These are phyloP conservation scores for Lepus americanus DNA, from an alignment of 2,113 vertebrate species.

Conservation along the genomic window DNA sequence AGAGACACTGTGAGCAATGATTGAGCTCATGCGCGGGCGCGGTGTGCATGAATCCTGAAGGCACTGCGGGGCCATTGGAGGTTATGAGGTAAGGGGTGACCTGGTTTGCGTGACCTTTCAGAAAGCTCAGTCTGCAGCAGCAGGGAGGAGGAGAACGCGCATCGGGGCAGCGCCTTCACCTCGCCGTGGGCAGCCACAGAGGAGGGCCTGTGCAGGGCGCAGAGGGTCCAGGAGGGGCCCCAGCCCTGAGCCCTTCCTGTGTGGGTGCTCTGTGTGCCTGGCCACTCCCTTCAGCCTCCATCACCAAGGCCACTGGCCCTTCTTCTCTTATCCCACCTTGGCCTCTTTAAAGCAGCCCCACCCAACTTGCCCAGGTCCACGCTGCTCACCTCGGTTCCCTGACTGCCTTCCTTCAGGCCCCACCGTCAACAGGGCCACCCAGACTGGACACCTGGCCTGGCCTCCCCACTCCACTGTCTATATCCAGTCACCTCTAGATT, in stretches of 20 bases:
- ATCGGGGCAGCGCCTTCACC: not conserved
- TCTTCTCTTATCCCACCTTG: not conserved
- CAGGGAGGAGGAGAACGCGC: not conserved
- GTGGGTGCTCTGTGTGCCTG: not conserved
- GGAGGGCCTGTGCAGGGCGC: too few species aligned
- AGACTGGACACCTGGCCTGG: not conserved
- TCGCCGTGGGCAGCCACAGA: not conserved
- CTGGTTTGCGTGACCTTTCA: conserved; percentile 6
- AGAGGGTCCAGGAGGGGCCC: not conserved
- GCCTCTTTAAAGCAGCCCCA: not conserved
- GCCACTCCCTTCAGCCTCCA: not conserved
- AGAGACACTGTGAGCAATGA: not conserved
- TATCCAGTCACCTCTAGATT: not conserved
- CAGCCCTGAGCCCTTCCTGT: not conserved
- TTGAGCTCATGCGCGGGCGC: not conserved
- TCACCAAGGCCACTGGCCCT: not conserved
- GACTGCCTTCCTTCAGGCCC: not conserved
- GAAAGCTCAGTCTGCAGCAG: not conserved
- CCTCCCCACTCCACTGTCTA: not conserved
- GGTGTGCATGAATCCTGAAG: conserved; percentile 39
- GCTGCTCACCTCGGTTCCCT: not conserved
- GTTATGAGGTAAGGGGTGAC: conserved; percentile 26
- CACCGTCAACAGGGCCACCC: not conserved
- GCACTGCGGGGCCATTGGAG: not conserved
- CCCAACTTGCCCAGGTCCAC: not conserved